These are phyloP conservation scores for Chromoteleia sp. DNA, from an alignment of 2,888 invertebrate species.

Conservation along the genomic window DNA sequence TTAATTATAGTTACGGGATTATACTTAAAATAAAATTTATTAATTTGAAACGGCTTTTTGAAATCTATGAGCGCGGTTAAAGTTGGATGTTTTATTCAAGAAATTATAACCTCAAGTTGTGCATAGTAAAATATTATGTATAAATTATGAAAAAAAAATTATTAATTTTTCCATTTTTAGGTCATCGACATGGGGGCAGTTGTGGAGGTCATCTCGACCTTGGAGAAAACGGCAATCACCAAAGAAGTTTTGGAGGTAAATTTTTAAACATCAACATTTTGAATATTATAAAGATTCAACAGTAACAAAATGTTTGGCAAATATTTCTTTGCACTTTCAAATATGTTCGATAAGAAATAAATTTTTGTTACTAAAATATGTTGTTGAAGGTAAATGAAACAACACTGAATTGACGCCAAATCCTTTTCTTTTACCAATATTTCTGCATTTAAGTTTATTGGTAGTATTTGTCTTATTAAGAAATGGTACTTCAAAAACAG, in stretches of 20 bases:
- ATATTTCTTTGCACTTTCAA: no score
- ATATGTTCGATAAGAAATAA: no score
- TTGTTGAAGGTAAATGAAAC: no score
- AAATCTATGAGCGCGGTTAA: neutral
- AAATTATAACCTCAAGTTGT: neutral
- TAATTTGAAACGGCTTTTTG: neutral
- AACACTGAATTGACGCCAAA: no score
- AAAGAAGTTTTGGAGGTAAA: constrained; percentile 95
- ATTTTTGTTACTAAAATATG: no score
- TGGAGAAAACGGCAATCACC: constrained; percentile 96
- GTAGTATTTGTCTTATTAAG: no score
- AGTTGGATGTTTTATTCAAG: neutral
- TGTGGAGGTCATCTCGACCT: constrained; percentile 95
- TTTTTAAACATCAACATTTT: neutral
- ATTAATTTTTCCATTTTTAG: constrained; percentile 85
- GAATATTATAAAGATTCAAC: no score
- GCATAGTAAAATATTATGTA: neutral
- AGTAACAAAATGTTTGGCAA: no score
- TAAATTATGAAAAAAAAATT: constrained; percentile 8
- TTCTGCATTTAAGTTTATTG: no score
- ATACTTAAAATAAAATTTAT: no score
- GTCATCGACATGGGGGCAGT: constrained; percentile 98
- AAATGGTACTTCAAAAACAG: no score
- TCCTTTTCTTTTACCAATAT: no score
- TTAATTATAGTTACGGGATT: neutral